These are phyloP conservation scores for Tipula helvola DNA, from an alignment of 2,888 invertebrate species.

Conservation along the genomic window DNA sequence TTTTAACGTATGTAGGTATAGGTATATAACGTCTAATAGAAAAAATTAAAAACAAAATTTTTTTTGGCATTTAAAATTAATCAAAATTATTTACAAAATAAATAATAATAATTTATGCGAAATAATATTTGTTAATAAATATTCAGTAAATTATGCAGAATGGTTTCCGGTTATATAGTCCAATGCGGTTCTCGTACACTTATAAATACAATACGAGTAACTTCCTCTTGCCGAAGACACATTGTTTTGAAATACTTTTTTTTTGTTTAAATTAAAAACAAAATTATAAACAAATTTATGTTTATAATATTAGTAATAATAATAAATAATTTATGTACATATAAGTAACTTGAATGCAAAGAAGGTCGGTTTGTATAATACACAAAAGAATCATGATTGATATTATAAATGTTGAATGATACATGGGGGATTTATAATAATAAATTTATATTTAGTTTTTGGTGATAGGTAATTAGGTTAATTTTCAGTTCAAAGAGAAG, in stretches of 20 bases:
- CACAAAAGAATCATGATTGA: background rate
- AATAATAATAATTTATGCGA: background rate
- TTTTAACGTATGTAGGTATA: background rate
- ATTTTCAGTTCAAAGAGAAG: too few species aligned
- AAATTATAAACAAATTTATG: background rate
- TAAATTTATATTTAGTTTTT: background rate
- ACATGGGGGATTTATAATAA: background rate
- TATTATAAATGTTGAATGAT: background rate
- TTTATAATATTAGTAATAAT: background rate
- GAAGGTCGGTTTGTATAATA: background rate
- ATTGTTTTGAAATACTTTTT: background rate
- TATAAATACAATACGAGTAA: background rate
- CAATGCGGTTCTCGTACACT: background rate
- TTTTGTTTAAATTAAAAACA: background rate
- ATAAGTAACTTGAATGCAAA: background rate
- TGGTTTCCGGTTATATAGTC: background rate
- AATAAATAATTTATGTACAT: background rate
- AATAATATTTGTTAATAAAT: background rate
- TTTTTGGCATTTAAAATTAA: background rate
- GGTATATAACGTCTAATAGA: background rate
- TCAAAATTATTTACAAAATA: background rate
- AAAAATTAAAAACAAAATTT: background rate
- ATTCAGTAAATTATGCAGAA: background rate
- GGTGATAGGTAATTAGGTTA: too few species aligned
- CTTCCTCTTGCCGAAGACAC: background rate